A percentile compares a stretch with the other conserved stretches of the same genome.
Evolutionary conservation across 2,797 vertebrate species (phyloP).

Genomic region (Brachymystax lenok): DNA sequence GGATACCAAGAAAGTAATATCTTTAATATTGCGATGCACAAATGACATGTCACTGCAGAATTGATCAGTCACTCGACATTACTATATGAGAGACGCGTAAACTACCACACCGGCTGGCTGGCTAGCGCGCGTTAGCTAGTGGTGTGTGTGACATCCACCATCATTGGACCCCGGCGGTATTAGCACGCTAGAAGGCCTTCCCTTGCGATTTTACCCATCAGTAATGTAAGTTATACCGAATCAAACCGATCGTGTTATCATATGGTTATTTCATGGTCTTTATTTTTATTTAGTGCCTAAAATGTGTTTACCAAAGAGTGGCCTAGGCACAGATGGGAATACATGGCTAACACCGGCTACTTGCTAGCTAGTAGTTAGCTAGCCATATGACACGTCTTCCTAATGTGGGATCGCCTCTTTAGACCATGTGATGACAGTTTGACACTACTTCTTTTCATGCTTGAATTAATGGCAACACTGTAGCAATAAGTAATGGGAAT

Average conservation of each 20-base stretch:
- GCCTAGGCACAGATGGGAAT: not conserved
- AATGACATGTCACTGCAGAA: not conserved
- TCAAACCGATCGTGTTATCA: not conserved
- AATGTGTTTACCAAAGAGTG: not conserved
- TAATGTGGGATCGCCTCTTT: not conserved
- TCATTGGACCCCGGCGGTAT: not conserved
- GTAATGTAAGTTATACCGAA: not conserved
- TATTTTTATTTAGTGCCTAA: not conserved
- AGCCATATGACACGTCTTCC: conserved; percentile 6
- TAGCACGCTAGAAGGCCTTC: conserved; percentile 2
- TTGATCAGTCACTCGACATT: not conserved
- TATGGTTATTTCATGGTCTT: not conserved
- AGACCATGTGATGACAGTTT: not conserved
- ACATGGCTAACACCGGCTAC: not conserved
- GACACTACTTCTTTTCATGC: not conserved
- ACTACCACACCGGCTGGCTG: not conserved
- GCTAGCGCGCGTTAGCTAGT: not conserved
- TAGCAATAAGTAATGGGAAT: too few species aligned
- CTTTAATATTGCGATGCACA: not conserved
- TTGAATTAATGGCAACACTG: not conserved
- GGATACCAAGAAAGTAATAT: not conserved
- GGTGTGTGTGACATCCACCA: not conserved
- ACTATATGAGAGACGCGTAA: conserved; percentile 1
- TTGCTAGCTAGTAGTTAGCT: not conserved
- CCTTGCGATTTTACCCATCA: not conserved